Conservation (phyloP, 2,113 vertebrate genomes). For the Mormyrus lacerda region DNA sequence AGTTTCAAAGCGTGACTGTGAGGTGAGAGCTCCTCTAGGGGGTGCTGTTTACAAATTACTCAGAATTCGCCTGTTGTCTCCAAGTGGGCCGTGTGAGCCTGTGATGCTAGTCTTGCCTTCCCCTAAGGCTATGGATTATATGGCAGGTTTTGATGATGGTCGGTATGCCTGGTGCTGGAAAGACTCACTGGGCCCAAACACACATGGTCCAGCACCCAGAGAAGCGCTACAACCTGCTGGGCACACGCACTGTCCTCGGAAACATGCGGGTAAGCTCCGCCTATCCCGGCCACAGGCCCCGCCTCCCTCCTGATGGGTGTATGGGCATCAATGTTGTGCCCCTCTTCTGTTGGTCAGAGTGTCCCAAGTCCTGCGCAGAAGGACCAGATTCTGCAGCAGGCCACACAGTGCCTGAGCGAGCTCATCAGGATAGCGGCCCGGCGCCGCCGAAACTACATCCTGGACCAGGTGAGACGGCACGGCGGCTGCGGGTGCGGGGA, state of each 20-base stretch:
- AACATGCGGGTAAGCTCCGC: conserved; percentile 65
- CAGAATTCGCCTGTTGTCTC: too few relatives aligned
- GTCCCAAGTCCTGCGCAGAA: conserved; percentile 44
- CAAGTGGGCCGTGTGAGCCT: background rate
- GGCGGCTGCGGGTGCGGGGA: too few relatives aligned
- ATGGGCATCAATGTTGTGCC: background rate
- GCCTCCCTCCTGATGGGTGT: background rate
- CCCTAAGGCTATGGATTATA: background rate
- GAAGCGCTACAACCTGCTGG: conserved; percentile 69
- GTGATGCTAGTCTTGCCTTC: background rate
- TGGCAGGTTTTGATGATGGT: conserved; percentile 77
- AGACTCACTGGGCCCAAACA: conserved; percentile 72
- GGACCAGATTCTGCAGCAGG: conserved; percentile 68
- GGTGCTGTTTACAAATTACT: background rate
- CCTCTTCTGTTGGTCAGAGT: conserved; percentile 25
- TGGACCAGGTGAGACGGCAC: conserved; percentile 70
- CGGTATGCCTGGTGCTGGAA: conserved; percentile 78
- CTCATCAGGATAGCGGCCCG: conserved; percentile 72
- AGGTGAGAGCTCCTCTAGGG: conserved; percentile 51
- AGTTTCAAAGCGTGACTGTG: conserved; percentile 59
- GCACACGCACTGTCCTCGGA: conserved; percentile 66
- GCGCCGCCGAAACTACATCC: conserved; percentile 75
- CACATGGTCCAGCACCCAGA: conserved; percentile 66
- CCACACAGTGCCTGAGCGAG: conserved; percentile 75
- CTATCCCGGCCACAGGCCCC: background rate